phyloP scores from a whole-genome alignment of 2,113 vertebrate species.

The Lates calcarifer region DNA sequence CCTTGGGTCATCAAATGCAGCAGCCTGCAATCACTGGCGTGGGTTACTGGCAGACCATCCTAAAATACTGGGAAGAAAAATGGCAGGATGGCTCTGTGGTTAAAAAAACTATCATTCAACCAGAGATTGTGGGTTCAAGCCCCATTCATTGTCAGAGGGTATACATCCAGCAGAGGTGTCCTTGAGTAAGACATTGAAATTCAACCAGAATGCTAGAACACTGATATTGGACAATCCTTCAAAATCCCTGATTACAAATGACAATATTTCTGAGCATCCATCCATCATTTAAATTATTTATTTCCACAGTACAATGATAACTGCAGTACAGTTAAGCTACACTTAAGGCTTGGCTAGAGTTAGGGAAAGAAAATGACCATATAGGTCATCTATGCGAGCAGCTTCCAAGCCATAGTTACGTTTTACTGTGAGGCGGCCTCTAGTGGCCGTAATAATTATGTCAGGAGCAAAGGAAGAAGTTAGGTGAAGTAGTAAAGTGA shows the following conservation, averaged over 20 bases:
- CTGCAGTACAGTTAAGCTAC: neutral
- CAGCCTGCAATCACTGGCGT: conserved; percentile 52
- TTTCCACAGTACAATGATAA: neutral
- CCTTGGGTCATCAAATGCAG: conserved; percentile 50
- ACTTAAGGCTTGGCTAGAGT: no score
- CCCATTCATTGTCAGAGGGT: conserved; percentile 15
- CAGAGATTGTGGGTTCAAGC: conserved; percentile 19
- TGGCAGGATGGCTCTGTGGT: conserved; percentile 39
- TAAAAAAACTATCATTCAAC: conserved; percentile 35
- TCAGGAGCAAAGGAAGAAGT: no score
- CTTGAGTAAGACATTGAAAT: conserved; percentile 13
- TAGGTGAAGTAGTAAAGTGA: no score
- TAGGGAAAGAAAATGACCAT: no score
- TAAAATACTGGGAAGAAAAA: conserved; percentile 44
- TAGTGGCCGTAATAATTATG: no score
- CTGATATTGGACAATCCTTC: neutral
- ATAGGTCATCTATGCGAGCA: neutral
- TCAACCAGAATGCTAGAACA: neutral
- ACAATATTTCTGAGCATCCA: neutral
- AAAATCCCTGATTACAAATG: neutral
- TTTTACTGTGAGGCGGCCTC: no score
- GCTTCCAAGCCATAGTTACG: no score
- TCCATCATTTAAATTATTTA: neutral
- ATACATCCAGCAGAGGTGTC: conserved; percentile 26
- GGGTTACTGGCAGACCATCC: conserved; percentile 30